Conservation (phyloP, 2,113 vertebrate genomes). For the Neodon shergylaensis region DNA sequence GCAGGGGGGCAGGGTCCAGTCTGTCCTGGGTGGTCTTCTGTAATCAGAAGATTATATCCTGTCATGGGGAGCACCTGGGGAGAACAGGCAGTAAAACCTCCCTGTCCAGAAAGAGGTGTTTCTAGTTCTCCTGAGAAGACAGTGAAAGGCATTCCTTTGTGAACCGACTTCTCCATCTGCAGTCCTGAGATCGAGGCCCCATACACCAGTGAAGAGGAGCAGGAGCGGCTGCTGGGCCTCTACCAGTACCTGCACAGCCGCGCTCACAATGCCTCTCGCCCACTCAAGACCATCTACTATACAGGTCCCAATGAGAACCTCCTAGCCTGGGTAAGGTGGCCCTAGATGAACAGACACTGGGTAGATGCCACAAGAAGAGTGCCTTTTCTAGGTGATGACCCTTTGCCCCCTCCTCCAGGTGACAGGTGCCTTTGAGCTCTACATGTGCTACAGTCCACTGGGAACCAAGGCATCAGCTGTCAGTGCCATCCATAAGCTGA, state of each 20-base stretch:
- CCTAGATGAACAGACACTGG: not conserved
- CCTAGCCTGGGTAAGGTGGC: conserved; percentile 92
- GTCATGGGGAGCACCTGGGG: not conserved
- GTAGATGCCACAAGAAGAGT: not conserved
- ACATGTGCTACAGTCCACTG: conserved; percentile 96
- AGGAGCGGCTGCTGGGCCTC: conserved; percentile 92
- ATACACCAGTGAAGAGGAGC: conserved; percentile 91
- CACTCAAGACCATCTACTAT: conserved; percentile 94
- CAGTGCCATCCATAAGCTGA: conserved; percentile 93
- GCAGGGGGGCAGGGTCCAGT: not conserved
- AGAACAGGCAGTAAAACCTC: not conserved
- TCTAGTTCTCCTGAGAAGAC: conserved; percentile 42
- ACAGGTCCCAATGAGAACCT: conserved; percentile 94
- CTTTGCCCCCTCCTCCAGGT: conserved; percentile 86
- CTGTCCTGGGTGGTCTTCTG: not conserved
- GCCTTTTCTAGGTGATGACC: not conserved
- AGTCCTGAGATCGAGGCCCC: conserved; percentile 95
- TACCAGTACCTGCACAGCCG: conserved; percentile 97
- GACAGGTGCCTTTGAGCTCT: conserved; percentile 97
- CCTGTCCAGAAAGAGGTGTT: conserved; percentile 9
- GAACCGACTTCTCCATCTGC: conserved; percentile 54
- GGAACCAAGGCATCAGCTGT: conserved; percentile 93
- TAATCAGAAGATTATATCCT: not conserved
- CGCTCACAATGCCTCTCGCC: conserved; percentile 94
- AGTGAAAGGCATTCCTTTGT: conserved; percentile 25